These are phyloP conservation scores for Zapus hudsonius DNA, from an alignment of 2,113 vertebrate genomes.

Conservation along the genomic window DNA sequence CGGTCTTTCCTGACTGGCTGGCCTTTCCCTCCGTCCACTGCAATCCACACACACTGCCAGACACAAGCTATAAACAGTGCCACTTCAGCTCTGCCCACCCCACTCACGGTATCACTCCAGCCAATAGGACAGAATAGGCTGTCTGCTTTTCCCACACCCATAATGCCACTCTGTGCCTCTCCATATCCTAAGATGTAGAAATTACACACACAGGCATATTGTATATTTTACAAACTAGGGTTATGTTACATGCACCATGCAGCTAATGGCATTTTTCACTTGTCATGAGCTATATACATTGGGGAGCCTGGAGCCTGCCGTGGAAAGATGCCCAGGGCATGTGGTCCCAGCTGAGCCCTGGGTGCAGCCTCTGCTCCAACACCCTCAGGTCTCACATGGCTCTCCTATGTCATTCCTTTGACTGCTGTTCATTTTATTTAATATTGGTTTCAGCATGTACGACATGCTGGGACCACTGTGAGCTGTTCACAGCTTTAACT, in stretches of 20 bases:
- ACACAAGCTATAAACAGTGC: rapidly evolving
- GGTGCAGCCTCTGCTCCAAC: background rate
- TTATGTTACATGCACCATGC: rapidly evolving
- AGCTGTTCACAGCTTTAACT: background rate
- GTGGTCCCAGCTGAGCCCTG: background rate
- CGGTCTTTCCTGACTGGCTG: rapidly evolving
- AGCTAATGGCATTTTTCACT: background rate
- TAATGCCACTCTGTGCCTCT: rapidly evolving
- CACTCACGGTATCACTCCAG: background rate
- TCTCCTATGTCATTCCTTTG: background rate
- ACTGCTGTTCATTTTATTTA: background rate
- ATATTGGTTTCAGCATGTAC: rapidly evolving
- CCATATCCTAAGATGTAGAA: rapidly evolving
- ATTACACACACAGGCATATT: rapidly evolving
- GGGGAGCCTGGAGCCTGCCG: background rate
- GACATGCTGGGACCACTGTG: rapidly evolving
- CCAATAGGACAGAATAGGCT: background rate
- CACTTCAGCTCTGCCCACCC: rapidly evolving
- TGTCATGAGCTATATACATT: background rate
- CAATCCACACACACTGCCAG: background rate
- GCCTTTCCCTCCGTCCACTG: background rate
- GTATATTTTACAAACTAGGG: background rate
- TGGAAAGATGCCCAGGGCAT: rapidly evolving
- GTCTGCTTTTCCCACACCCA: background rate
- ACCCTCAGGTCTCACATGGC: background rate